phyloP scores from a whole-genome alignment of 2,888 invertebrate species.

The Dione vanillae region DNA sequence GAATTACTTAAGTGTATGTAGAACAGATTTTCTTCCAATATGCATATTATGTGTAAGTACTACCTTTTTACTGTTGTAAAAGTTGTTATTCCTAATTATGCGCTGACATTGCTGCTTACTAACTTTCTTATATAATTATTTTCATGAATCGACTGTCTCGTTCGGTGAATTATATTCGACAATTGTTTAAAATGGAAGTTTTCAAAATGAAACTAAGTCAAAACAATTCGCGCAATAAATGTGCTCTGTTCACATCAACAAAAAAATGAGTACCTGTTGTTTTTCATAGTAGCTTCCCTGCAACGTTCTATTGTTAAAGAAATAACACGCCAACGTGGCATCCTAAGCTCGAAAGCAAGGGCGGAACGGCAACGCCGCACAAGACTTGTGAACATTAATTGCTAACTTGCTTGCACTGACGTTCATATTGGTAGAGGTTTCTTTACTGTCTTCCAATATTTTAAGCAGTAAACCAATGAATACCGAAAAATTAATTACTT shows the following conservation, averaged over 20 bases:
- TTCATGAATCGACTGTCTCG: not conserved
- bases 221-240: slow-evolving; percentile 20
- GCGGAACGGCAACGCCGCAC: slow-evolving; percentile 58
- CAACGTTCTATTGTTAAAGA: slow-evolving; percentile 30
- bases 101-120: not conserved
- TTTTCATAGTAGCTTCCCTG: slow-evolving; percentile 22
- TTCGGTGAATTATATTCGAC: not conserved
- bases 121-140: not conserved
- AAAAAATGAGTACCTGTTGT: slow-evolving; percentile 30
- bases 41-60: slow-evolving; percentile 17
- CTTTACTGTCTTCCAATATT: slow-evolving; percentile 77
- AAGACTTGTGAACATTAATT: slow-evolving; percentile 19
- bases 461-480: slow-evolving; percentile 62
- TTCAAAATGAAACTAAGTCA: not conserved
- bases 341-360: slow-evolving; percentile 31
- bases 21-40: slow-evolving; percentile 27
- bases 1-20: slow-evolving; percentile 32
- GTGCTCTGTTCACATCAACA: slow-evolving; percentile 8
- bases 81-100: not conserved
- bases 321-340: slow-evolving; percentile 31
- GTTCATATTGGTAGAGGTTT: slow-evolving; percentile 52
- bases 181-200: not conserved
- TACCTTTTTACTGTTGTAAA: slow-evolving; percentile 4
- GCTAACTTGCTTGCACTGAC: slow-evolving; percentile 4
- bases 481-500: slow-evolving; percentile 14